A percentile compares a stretch with the other conserved stretches of the same genome.
Conservation (phyloP, 2,888 invertebrate genomes). For the Cabera pusaria region DNA sequence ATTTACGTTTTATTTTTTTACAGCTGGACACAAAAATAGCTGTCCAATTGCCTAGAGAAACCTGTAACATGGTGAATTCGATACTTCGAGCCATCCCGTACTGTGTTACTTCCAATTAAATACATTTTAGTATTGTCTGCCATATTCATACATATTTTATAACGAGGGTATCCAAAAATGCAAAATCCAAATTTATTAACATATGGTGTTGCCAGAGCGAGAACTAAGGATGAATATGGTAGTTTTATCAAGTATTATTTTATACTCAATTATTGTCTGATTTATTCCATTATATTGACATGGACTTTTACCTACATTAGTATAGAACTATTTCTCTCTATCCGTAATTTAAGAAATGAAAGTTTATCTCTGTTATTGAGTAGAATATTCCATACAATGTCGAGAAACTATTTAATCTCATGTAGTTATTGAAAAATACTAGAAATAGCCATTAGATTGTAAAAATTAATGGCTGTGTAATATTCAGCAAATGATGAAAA, state of each 20-base stretch:
- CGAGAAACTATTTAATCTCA: conserved; percentile 10
- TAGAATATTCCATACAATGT: conserved; percentile 20
- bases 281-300: conserved; percentile 33
- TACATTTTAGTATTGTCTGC: conserved; percentile 17
- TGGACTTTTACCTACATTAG: conserved; percentile 25
- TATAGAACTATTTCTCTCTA: conserved; percentile 38
- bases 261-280: conserved; percentile 41
- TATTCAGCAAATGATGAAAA: conserved; percentile 19
- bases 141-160: conserved; percentile 16
- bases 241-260: conserved; percentile 42
- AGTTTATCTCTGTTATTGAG: conserved; percentile 17
- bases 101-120: conserved; percentile 61
- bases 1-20: conserved; percentile 24
- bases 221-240: conserved; percentile 29
- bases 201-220: conserved; percentile 6
- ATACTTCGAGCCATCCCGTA: conserved; percentile 71
- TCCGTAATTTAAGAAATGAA: conserved; percentile 30
- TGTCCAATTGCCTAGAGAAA: conserved; percentile 50
- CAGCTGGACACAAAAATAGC: conserved; percentile 58
- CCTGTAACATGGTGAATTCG: conserved; percentile 64
- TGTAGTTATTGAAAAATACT: conserved; percentile 9
- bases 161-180: neutral
- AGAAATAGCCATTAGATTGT: conserved; percentile 11
- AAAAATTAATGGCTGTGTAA: conserved; percentile 18
- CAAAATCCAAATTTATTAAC: too few relatives aligned